Percentiles rank a stretch among this genome's conserved stretches.
Conservation (phyloP, 2,888 invertebrate genomes). For the Flexamia atlantica region DNA sequence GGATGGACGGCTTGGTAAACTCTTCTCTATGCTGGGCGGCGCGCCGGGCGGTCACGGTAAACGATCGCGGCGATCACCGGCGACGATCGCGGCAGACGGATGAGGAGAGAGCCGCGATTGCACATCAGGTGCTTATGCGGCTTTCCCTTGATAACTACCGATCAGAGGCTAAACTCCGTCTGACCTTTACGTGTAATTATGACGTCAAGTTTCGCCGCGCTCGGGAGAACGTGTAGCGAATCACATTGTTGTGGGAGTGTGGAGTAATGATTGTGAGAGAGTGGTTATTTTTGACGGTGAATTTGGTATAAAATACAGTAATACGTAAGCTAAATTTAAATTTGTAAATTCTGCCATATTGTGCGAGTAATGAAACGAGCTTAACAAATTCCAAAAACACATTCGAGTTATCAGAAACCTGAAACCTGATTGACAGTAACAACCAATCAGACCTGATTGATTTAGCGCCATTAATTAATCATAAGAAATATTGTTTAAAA, state of each 20-base stretch:
- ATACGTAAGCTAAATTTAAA: too few species aligned
- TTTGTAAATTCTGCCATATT: too few species aligned
- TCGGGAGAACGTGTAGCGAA: background rate
- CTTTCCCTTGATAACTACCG: constrained; percentile 27
- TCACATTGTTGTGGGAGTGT: background rate
- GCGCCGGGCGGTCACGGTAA: background rate
- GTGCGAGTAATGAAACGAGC: too few species aligned
- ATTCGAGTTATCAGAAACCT: too few species aligned
- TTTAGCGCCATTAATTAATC: too few species aligned
- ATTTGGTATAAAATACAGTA: too few species aligned
- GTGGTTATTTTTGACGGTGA: too few species aligned
- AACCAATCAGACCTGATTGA: too few species aligned
- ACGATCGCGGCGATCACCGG: background rate
- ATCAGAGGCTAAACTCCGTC: background rate
- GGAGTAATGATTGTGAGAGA: too few species aligned
- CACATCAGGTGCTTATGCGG: constrained; percentile 3
- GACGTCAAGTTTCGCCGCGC: background rate
- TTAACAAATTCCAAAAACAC: too few species aligned
- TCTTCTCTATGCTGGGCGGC: background rate
- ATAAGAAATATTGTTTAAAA: too few species aligned
- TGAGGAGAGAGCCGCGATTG: constrained; percentile 10
- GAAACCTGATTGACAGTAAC: too few species aligned
- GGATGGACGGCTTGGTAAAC: background rate
- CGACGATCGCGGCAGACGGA: background rate
- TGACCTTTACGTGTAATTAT: constrained; percentile 11